Conservation (phyloP, 2,113 vertebrate species). For the Rhizomys pruinosus region DNA sequence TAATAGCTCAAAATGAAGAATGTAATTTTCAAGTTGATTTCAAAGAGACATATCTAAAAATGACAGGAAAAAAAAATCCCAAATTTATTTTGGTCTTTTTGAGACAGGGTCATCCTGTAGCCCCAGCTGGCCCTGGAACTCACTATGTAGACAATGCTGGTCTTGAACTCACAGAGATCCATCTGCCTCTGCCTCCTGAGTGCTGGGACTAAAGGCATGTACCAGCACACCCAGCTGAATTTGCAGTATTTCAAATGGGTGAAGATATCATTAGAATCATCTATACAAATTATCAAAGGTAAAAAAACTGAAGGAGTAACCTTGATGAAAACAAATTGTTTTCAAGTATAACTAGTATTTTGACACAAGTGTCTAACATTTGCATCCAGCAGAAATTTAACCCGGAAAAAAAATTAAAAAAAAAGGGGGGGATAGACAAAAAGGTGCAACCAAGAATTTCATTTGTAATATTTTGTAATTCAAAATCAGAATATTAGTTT, state of each 20-base stretch:
- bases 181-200: not conserved
- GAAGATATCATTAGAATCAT: not conserved
- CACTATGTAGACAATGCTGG: not conserved
- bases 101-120: not conserved
- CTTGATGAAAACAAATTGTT: constrained; percentile 54
- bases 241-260: constrained; percentile 47
- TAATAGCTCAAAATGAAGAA: constrained; percentile 37
- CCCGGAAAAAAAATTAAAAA: not conserved
- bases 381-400: constrained; percentile 38
- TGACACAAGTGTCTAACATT: constrained; percentile 45
- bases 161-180: not conserved
- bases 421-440: not conserved
- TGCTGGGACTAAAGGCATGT: not conserved
- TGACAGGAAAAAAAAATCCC: not conserved
- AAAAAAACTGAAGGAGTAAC: not conserved
- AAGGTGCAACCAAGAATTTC: constrained; percentile 28
- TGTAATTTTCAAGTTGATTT: constrained; percentile 44
- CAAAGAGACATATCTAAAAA: constrained; percentile 44
- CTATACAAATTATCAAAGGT: constrained; percentile 30
- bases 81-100: not conserved
- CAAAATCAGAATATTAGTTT: constrained; percentile 52
- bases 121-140: not conserved
- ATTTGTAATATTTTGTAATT: constrained; percentile 53
- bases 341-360: constrained; percentile 52
- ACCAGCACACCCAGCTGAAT: not conserved